Evolutionary conservation across 2,113 vertebrate species (phyloP), one percentile per base, ranked within the genome.

Genomic region (Brevimyrus niger): DNA sequence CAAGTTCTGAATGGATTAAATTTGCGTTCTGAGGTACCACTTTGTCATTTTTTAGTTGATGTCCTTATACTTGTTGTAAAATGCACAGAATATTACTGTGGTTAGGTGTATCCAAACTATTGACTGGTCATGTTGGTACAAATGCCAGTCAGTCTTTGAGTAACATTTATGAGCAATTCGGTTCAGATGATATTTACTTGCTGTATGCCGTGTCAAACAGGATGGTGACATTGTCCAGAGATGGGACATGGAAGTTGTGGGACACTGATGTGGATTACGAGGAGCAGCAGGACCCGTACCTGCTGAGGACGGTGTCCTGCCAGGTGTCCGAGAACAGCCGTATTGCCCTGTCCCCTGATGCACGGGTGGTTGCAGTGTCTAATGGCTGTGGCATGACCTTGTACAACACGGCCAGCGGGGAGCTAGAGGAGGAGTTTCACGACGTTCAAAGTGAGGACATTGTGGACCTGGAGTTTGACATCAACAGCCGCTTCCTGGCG

Each of bases 161-260:
- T 61, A 10, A 61, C 58, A n/a, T 61, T 61, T 61, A 61, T 65
- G 61, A 65, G n/a, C n/a, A 65, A n/a, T 65, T 65, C 2, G 8
- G 23, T 61, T 8, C 9, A 65, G n/a, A 65, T 27, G 3, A 65
- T 65, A 65, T 65, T 65, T 3, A 65, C 61, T 27, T 65, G n/a
- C 61, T 38, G 31, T 76, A 17, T 82, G n/a, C 1, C 53, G 31
- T 27, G 5, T 13, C 1, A 35, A 2, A 73, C 94, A 99, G 98
- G 94, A 99, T 99, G 98, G 98, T 95, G 0, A 98, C 97, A 0
- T 93, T 99, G 61, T 99, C 98, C 0, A 99, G 98, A 94, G 98
- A 99, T 0, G 95, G 98, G 1, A 99, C 98, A 0, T 99, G 98
- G 98, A 98, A 97, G 92, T 95, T 99, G 89, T 99, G 98, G 98